These are phyloP conservation scores for Neomonachus schauinslandi DNA, from an alignment of 2,113 vertebrate genomes.

Conservation along the genomic window DNA sequence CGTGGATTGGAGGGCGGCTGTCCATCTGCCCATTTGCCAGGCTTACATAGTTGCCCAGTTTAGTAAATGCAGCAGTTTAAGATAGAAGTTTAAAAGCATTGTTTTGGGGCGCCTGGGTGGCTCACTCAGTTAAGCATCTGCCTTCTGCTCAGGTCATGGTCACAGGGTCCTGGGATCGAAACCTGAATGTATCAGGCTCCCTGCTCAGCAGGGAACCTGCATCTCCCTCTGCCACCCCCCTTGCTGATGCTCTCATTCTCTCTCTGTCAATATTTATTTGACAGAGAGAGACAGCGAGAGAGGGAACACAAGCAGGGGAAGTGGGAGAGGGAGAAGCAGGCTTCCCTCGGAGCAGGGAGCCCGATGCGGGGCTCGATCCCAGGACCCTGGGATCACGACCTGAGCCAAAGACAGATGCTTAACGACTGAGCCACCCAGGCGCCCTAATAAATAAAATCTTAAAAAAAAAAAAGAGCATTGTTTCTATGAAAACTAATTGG, in stretches of 20 bases:
- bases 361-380: no score
- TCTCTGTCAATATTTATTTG: no score
- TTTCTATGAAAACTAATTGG: constrained; percentile 23
- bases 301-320: no score
- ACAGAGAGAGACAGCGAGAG: no score
- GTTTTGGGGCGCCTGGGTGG: not conserved
- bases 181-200: not conserved
- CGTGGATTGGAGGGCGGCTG: not conserved
- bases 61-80: constrained; percentile 2
- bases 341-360: no score
- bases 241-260: not conserved
- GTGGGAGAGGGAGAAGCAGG: no score
- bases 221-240: not conserved
- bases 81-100: not conserved
- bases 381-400: no score
- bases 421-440: no score
- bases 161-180: not conserved
- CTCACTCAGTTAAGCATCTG: not conserved
- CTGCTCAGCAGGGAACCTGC: not conserved
- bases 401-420: no score
- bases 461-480: not conserved
- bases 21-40: not conserved
- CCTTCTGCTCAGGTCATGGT: not conserved
- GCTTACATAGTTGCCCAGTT: not conserved
- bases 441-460: not conserved